Evolutionary conservation across 2,888 invertebrate genomes (phyloP).

Genomic region (Lithophane semibrunnea): DNA sequence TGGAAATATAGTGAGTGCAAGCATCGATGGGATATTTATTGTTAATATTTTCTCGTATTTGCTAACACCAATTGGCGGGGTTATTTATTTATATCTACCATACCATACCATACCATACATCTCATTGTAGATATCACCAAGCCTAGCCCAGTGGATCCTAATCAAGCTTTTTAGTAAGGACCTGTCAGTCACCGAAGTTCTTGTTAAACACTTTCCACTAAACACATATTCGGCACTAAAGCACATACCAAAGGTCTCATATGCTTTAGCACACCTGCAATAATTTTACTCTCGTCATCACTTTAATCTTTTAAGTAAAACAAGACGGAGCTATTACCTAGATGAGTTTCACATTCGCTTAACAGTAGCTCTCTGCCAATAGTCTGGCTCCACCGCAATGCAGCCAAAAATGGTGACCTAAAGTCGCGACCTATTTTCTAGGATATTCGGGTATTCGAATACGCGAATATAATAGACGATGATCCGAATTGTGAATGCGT

Average conservation of each 20-base stretch:
- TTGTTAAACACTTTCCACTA: not conserved
- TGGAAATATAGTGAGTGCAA: constrained; percentile 3
- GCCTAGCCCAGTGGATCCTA: not conserved
- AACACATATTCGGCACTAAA: not conserved
- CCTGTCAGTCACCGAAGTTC: not conserved
- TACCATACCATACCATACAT: no score
- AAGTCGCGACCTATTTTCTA: constrained; percentile 62
- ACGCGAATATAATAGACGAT: constrained; percentile 60
- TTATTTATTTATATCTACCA: not conserved
- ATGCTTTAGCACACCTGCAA: constrained; percentile 25
- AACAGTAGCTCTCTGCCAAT: constrained; percentile 51
- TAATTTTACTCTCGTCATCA: constrained; percentile 23
- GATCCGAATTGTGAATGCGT: constrained; percentile 63
- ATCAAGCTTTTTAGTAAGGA: not conserved
- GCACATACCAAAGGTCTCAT: not conserved
- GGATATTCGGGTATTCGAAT: constrained; percentile 51
- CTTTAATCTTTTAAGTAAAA: constrained; percentile 49
- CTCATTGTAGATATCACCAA: not conserved
- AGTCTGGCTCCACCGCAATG: constrained; percentile 59
- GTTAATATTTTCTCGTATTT: not conserved
- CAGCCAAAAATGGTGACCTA: constrained; percentile 60
- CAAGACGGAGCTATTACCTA: constrained; percentile 56
- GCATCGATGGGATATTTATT: not conserved
- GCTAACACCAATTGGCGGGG: not conserved
- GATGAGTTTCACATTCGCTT: constrained; percentile 56